Percentiles rank a stretch among this genome's conserved stretches.
Conservation (phyloP, 2,113 vertebrate genomes). For the Sylvilagus bachmani region DNA sequence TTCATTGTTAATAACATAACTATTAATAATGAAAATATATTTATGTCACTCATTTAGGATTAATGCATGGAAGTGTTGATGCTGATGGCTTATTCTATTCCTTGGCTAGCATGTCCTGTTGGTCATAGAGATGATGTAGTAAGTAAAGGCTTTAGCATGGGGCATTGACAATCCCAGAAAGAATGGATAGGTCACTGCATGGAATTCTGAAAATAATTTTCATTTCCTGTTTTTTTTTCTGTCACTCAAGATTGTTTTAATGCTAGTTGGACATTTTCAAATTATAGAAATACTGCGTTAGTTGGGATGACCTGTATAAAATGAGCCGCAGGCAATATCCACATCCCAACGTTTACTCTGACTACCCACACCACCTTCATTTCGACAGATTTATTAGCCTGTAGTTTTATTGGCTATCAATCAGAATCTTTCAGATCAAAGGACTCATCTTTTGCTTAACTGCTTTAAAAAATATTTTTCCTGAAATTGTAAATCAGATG, state of each 20-base stretch:
- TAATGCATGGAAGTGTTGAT: not conserved
- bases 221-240: not conserved
- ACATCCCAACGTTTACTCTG: not conserved
- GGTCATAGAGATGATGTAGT: not conserved
- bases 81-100: not conserved
- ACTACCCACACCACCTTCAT: not conserved
- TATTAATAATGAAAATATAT: not conserved
- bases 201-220: not conserved
- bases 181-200: not conserved
- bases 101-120: not conserved
- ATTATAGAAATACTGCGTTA: constrained; percentile 14
- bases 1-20: not conserved
- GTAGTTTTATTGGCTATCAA: constrained; percentile 35
- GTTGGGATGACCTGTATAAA: not conserved
- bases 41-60: not conserved
- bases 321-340: not conserved
- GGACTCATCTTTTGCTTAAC: constrained; percentile 59
- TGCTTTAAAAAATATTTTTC: constrained; percentile 41
- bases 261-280: not conserved
- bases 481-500: constrained; percentile 7
- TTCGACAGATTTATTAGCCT: constrained; percentile 39
- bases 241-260: not conserved
- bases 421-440: constrained; percentile 68
- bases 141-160: not conserved
- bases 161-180: not conserved